Conservation (phyloP, 1,140 invertebrate species). For the Watersipora subatra region DNA sequence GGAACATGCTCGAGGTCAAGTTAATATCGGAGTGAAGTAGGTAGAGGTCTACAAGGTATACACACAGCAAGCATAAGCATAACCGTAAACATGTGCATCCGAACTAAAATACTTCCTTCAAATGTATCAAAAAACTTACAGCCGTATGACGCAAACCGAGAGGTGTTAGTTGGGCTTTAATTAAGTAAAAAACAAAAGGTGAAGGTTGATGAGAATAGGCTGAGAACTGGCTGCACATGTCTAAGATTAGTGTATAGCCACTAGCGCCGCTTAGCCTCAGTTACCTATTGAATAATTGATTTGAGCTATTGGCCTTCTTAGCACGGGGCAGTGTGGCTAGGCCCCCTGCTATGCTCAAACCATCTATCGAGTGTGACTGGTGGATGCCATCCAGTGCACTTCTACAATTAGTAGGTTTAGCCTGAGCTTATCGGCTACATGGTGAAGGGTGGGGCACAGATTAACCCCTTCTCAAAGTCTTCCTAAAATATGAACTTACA, state of each 20-base stretch:
- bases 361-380: neutral
- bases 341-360: neutral
- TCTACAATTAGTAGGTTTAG: too few relatives aligned
- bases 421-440: too few relatives aligned
- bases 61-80: too few relatives aligned
- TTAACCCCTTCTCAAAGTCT: too few relatives aligned
- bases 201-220: neutral
- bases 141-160: neutral
- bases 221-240: neutral
- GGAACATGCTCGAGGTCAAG: too few relatives aligned
- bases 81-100: too few relatives aligned
- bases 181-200: neutral
- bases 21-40: too few relatives aligned
- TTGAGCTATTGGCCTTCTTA: slow-evolving; percentile 18
- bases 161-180: too few relatives aligned
- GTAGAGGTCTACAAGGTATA: too few relatives aligned
- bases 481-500: too few relatives aligned
- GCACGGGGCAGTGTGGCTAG: neutral
- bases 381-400: neutral
- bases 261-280: slow-evolving; percentile 4
- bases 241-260: too few relatives aligned
- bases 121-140: neutral
- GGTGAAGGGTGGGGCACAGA: too few relatives aligned
- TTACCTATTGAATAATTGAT: slow-evolving; percentile 25
- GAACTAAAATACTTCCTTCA: neutral